Percentiles rank a stretch among this genome's conserved stretches.
phyloP scores from a whole-genome alignment of 2,113 vertebrate genomes.

The Neotragus moschatus region DNA sequence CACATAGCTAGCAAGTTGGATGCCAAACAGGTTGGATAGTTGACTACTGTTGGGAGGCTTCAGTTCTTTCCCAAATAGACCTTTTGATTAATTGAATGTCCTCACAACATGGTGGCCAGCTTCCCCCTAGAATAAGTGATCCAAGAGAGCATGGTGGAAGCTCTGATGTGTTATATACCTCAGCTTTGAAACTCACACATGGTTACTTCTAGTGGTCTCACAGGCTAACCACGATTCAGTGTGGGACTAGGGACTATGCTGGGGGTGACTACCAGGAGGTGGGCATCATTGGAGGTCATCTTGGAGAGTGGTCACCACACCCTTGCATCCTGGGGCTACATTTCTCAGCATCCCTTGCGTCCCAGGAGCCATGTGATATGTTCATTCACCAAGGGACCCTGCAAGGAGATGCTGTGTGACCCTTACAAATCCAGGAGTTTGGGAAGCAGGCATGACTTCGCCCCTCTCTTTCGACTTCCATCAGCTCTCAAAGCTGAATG shows the following conservation, averaged over 20 bases:
- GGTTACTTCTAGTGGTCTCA: neutral
- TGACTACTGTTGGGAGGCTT: neutral
- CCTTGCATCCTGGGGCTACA: neutral
- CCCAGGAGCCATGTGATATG: neutral
- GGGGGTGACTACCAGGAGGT: neutral
- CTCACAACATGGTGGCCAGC: neutral
- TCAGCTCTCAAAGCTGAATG: neutral
- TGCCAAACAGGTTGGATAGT: neutral
- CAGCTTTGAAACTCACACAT: neutral
- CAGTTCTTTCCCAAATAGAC: neutral
- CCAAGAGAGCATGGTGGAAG: neutral
- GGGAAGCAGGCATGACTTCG: neutral
- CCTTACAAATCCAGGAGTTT: neutral
- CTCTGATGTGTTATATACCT: neutral
- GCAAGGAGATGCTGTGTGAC: neutral
- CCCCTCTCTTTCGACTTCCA: neutral
- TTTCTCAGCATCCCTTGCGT: neutral
- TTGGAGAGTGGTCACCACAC: neutral
- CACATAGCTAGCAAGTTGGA: neutral
- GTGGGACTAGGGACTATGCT: neutral
- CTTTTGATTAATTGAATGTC: neutral
- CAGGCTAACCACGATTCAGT: neutral
- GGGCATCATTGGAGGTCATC: neutral
- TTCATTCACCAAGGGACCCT: neutral
- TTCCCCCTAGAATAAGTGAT: neutral